Percentiles rank a stretch among this genome's conserved stretches.
Evolutionary conservation across 2,888 invertebrate genomes (phyloP).

Genomic region (Philopedon plagiatum): DNA sequence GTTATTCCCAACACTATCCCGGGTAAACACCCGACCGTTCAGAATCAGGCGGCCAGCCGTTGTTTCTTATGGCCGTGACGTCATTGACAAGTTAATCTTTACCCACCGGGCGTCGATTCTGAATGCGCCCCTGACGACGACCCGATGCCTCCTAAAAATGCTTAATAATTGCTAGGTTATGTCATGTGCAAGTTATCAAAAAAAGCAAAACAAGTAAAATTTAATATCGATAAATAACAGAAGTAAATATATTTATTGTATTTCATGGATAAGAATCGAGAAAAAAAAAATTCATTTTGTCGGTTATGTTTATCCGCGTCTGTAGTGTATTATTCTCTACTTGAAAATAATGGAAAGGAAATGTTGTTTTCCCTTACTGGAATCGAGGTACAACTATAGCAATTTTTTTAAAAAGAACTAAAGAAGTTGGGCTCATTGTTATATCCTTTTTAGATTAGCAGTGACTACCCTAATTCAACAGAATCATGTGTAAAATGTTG

Average conservation of each 20-base stretch:
- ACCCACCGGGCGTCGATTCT: too few species aligned
- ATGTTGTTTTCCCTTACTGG: conserved; percentile 59
- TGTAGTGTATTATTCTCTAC: conserved; percentile 55
- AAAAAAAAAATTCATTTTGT: conserved; percentile 51
- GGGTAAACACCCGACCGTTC: too few species aligned
- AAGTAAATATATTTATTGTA: not conserved
- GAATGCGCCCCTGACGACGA: too few species aligned
- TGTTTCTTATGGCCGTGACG: too few species aligned
- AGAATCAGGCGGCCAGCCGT: too few species aligned
- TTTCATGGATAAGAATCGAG: conserved; percentile 35
- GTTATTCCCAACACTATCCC: too few species aligned
- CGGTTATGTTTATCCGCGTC: conserved; percentile 58
- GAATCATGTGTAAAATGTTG: conserved; percentile 57
- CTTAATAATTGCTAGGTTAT: too few species aligned
- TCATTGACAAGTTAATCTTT: too few species aligned
- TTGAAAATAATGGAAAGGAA: conserved; percentile 54
- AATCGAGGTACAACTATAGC: conserved; percentile 59
- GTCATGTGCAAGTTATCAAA: not conserved
- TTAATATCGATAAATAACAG: too few species aligned
- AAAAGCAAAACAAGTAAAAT: not conserved
- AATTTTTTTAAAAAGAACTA: too few species aligned
- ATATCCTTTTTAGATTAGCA: conserved; percentile 28
- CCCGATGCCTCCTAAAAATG: too few species aligned
- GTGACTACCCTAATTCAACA: conserved; percentile 39
- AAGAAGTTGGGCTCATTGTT: too few species aligned